Conservation (phyloP, 2,797 vertebrate genomes). For the Hippocampus kuda region DNA sequence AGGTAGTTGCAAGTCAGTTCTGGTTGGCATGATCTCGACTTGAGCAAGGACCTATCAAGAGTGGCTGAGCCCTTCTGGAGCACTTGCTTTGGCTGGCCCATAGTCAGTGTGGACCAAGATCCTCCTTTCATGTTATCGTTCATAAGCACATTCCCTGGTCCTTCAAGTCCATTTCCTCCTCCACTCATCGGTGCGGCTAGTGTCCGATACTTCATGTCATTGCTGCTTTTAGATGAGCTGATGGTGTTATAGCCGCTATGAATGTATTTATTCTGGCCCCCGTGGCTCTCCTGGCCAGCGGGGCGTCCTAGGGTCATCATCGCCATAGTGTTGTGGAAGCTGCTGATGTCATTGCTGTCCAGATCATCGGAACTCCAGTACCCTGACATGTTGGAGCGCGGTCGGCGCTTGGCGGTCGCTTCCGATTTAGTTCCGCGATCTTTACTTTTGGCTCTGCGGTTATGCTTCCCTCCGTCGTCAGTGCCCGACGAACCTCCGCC, state of each 20-base stretch:
- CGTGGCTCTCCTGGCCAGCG: constrained; percentile 51
- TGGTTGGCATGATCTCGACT: constrained; percentile 96
- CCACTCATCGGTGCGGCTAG: constrained; percentile 65
- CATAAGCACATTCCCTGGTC: constrained; percentile 62
- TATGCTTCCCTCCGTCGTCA: constrained; percentile 79
- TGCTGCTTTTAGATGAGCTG: constrained; percentile 89
- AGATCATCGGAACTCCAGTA: constrained; percentile 99
- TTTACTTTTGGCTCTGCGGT: constrained; percentile 92
- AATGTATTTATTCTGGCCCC: constrained; percentile 71
- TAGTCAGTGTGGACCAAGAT: constrained; percentile 91
- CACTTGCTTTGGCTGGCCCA: constrained; percentile 87
- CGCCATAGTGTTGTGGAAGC: constrained; percentile 78
- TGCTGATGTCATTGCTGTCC: constrained; percentile 84
- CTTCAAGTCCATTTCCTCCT: constrained; percentile 60
- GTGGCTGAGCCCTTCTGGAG: constrained; percentile 93
- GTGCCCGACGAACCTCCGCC: constrained; percentile 70
- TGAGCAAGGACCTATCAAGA: constrained; percentile 91
- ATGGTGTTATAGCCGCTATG: constrained; percentile 96
- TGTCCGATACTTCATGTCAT: constrained; percentile 77
- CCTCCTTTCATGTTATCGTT: constrained; percentile 84
- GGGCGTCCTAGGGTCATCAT: constrained; percentile 87
- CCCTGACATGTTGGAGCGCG: constrained; percentile 92
- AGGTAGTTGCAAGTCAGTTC: constrained; percentile 92
- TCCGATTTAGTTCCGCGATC: constrained; percentile 85
- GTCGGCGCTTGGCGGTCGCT: constrained; percentile 79